Conservation (phyloP, 2,797 vertebrate species). For the Manis javanica region DNA sequence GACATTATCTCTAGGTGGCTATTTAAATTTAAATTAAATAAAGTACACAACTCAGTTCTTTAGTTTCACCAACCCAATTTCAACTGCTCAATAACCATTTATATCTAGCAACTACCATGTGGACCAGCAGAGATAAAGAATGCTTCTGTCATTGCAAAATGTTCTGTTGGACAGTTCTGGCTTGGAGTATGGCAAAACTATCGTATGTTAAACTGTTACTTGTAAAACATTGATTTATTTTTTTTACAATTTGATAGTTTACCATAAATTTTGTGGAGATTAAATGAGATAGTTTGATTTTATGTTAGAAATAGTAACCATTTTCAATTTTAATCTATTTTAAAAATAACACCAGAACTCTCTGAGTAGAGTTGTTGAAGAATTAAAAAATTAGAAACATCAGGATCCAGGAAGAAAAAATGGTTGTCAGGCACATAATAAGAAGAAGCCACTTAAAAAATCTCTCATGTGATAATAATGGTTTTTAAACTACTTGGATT, state of each 20-base stretch:
- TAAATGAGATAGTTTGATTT: background rate
- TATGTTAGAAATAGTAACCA: background rate
- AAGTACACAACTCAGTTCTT: background rate
- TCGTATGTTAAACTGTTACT: background rate
- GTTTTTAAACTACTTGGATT: background rate
- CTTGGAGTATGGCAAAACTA: background rate
- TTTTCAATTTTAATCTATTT: background rate
- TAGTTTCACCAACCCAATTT: background rate
- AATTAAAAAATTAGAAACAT: background rate
- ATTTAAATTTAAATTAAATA: background rate
- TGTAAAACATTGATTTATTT: background rate
- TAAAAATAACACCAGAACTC: background rate
- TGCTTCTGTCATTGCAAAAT: background rate
- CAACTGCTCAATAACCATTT: background rate
- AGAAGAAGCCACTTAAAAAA: background rate
- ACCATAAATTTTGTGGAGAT: background rate
- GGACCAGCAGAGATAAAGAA: background rate
- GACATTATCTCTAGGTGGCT: background rate
- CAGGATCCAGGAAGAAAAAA: background rate
- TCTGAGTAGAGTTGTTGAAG: background rate
- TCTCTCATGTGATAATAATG: background rate
- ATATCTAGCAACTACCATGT: background rate
- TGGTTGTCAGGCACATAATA: background rate
- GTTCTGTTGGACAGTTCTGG: background rate
- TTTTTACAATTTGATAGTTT: background rate